Percentiles rank a stretch among this genome's conserved stretches.
Evolutionary conservation across 2,888 invertebrate genomes (phyloP).

Genomic region (Amphipoea oculea): DNA sequence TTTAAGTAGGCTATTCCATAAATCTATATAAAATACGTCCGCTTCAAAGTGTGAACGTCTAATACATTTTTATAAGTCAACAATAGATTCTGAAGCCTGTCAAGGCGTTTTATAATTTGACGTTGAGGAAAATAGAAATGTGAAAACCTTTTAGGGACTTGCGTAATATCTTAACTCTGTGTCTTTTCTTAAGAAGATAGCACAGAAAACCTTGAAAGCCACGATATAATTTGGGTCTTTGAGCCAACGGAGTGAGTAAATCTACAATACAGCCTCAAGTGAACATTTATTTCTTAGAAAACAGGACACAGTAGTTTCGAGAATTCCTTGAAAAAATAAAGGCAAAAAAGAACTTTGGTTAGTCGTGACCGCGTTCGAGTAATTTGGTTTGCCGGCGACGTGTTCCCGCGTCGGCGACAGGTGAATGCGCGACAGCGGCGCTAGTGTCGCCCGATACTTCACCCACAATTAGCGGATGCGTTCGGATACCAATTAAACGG

Average conservation of each 20-base stretch:
- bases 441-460: conserved; percentile 72
- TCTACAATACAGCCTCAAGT: conserved; percentile 11
- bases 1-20: conserved; percentile 60
- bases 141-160: conserved; percentile 17
- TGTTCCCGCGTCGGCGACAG: conserved; percentile 74
- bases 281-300: conserved; percentile 44
- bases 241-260: not conserved
- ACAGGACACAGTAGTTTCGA: conserved; percentile 42
- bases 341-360: conserved; percentile 55
- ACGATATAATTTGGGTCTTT: not conserved
- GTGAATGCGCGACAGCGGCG: conserved; percentile 77
- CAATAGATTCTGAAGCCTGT: conserved; percentile 40
- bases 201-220: not conserved
- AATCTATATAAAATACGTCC: conserved; percentile 55
- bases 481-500: conserved; percentile 82
- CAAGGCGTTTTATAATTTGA: conserved; percentile 30
- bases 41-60: conserved; percentile 53
- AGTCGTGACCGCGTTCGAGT: conserved; percentile 73
- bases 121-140: conserved; percentile 10
- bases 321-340: conserved; percentile 57
- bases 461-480: conserved; percentile 82
- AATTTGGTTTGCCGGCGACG: conserved; percentile 73
- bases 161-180: not conserved
- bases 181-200: not conserved
- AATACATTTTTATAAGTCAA: conserved; percentile 59